Evolutionary conservation across 2,113 vertebrate species (phyloP), one percentile per base, ranked within the genome.

Genomic region (Chamaetylas fuelleborni): DNA sequence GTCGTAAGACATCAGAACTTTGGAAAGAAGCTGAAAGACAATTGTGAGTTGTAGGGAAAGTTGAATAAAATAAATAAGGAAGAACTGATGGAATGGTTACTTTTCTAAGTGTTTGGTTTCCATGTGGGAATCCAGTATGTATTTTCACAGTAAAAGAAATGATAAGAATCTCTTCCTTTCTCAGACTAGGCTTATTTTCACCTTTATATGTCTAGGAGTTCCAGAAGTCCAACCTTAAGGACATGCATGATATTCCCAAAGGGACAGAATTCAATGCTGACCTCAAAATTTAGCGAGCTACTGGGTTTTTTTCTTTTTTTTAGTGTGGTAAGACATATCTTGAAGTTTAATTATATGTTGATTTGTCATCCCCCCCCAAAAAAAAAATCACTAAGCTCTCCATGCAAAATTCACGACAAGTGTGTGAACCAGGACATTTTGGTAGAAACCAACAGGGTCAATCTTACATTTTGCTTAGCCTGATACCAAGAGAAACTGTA

Each of bases 91-190:
- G 66, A 65, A 70, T 45, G 60, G 19, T 12, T 90, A 82, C 38
- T 47, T 92, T 86, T 70, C 71, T 86, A 38, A 60, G 61, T 57
- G 9, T 88, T 94, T 93, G 47, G 62, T 73, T 94, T 94, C 42
- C 54, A 69, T 38, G 13, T 78, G 47, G 73, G 38, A 51, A 60
- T 60, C 54, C 51, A 88, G n/a, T 34, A 48, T 8, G 1, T 31
- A 69, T 82, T 82, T 93, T 92, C 58, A 82, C 9, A 66, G 20
- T 51, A 95, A 61, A 23, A 72, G 14, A 25, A 54, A 69, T 0
- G 0, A 11, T n/a, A 89, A 87, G 23, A 67, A 94, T 64, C 17
- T 72, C 70, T 64, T 56, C 28, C 31, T 64, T 86, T 12, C 62
- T 73, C 34, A 70, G 54, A 20, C 58, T 12, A 40, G 18, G 40